phyloP scores from a whole-genome alignment of 2,113 vertebrate species.

The Colaptes auratus region DNA sequence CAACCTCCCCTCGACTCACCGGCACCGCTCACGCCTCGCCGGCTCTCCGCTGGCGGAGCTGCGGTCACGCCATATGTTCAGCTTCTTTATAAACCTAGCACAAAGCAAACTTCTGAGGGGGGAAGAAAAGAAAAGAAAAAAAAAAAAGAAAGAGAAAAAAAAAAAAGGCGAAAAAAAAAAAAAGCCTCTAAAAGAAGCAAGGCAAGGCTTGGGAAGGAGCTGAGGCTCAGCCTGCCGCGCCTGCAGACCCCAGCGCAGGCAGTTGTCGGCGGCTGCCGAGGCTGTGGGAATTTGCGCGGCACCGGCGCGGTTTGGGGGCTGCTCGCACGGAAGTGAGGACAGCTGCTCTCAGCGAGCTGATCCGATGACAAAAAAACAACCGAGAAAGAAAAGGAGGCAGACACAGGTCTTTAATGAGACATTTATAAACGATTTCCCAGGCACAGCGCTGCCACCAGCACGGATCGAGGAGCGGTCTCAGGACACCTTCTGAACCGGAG shows the following conservation, averaged over 20 bases:
- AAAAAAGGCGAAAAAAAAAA: too few species aligned
- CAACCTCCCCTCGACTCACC: background rate
- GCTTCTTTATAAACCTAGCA: background rate
- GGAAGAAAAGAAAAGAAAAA: too few species aligned
- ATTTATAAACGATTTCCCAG: constrained; percentile 50
- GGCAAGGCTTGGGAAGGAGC: background rate
- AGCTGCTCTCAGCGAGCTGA: constrained; percentile 61
- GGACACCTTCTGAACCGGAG: background rate
- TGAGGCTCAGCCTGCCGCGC: background rate
- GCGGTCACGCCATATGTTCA: background rate
- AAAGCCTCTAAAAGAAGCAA: background rate
- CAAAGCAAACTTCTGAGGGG: background rate
- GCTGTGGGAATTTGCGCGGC: constrained; percentile 24
- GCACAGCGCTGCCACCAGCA: background rate
- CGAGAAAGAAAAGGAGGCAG: constrained; percentile 49
- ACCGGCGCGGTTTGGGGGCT: background rate
- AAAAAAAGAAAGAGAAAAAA: too few species aligned
- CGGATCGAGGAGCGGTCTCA: background rate
- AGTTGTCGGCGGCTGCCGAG: background rate
- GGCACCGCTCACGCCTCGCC: background rate
- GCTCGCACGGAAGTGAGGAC: constrained; percentile 7
- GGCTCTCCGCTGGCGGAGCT: background rate
- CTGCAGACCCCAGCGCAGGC: background rate
- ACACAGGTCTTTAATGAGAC: constrained; percentile 44
- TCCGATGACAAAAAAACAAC: background rate